A percentile compares a stretch with the other conserved stretches of the same genome.
Evolutionary conservation across 2,888 invertebrate species (phyloP).

Genomic region (Mimas tiliae): DNA sequence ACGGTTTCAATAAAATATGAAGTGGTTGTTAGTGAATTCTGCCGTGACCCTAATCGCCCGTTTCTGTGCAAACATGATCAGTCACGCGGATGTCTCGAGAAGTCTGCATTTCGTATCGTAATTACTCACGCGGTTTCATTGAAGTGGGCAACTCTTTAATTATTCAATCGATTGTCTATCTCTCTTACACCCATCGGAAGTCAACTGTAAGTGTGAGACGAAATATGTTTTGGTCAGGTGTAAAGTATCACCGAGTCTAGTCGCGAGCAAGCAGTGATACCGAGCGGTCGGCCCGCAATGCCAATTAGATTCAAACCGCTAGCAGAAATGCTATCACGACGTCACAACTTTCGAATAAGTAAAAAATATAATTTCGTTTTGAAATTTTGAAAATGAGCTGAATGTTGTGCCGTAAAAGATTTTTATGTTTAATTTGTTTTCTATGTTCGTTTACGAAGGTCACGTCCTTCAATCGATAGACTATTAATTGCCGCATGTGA

Average conservation of each 20-base stretch:
- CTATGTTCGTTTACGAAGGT: constrained; percentile 73
- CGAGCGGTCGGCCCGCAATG: constrained; percentile 76
- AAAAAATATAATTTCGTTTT: constrained; percentile 60
- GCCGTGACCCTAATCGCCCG: constrained; percentile 65
- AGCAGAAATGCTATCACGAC: constrained; percentile 79
- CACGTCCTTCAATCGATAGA: constrained; percentile 83
- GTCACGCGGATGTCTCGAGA: constrained; percentile 56
- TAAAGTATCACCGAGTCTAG: constrained; percentile 47
- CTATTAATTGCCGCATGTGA: constrained; percentile 80
- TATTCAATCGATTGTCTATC: constrained; percentile 67
- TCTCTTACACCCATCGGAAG: constrained; percentile 39
- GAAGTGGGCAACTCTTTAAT: constrained; percentile 66
- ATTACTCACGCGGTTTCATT: constrained; percentile 66
- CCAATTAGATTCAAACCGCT: constrained; percentile 68
- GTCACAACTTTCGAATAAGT: constrained; percentile 80
- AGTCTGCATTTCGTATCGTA: constrained; percentile 66
- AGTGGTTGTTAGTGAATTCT: constrained; percentile 57
- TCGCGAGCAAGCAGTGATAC: constrained; percentile 61
- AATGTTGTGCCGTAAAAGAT: constrained; percentile 53
- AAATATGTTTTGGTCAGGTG: constrained; percentile 39
- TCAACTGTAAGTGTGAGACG: constrained; percentile 47
- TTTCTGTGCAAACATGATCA: constrained; percentile 67
- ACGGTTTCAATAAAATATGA: constrained; percentile 63
- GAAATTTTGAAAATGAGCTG: constrained; percentile 66
- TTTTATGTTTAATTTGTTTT: constrained; percentile 75